These are phyloP conservation scores for Anorthoa munda DNA, from an alignment of 2,888 invertebrate species.

Conservation along the genomic window DNA sequence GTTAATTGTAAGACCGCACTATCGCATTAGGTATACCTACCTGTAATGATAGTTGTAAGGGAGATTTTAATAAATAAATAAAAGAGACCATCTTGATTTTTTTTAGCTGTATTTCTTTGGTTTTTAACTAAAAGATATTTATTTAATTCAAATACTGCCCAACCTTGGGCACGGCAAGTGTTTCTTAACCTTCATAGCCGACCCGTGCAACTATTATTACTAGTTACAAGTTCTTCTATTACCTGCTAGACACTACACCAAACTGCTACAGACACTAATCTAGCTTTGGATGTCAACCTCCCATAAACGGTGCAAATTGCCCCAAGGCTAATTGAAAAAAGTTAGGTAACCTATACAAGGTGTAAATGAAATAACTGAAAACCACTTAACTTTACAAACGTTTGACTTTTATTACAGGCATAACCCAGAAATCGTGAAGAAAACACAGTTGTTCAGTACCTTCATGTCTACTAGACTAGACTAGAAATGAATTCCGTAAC, in stretches of 20 bases:
- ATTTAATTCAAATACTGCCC: too few relatives aligned
- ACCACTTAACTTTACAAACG: not conserved
- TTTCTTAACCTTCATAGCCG: too few relatives aligned
- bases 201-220: too few relatives aligned
- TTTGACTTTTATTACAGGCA: not conserved
- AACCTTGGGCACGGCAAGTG: too few relatives aligned
- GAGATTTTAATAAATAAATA: too few relatives aligned
- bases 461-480: too few relatives aligned
- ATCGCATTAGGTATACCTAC: too few relatives aligned
- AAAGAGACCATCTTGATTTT: too few relatives aligned
- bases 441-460: not conserved
- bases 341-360: not conserved
- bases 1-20: too few relatives aligned
- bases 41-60: too few relatives aligned
- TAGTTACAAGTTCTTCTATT: not conserved
- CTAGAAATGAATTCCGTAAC: not conserved
- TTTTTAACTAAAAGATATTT: too few relatives aligned
- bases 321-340: not conserved
- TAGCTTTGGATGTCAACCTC: not conserved
- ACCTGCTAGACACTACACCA: not conserved
- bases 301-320: not conserved
- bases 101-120: too few relatives aligned
- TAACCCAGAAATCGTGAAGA: not conserved
- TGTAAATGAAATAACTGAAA: not conserved
- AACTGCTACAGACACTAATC: not conserved